Evolutionary conservation across 2,888 invertebrate genomes (phyloP).

Genomic region (Cheilosia impressa): DNA sequence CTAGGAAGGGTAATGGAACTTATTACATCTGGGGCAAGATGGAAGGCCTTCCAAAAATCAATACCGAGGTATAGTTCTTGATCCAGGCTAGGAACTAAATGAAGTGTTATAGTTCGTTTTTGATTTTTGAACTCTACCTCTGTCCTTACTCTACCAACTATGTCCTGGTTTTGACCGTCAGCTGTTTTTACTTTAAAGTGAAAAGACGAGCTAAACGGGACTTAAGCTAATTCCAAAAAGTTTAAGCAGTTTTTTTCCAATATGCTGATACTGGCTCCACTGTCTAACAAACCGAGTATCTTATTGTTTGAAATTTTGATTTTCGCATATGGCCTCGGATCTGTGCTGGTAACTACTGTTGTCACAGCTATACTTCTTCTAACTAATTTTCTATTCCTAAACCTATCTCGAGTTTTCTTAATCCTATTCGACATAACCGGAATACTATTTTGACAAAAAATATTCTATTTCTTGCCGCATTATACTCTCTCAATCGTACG

Average conservation of each 20-base stretch:
- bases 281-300: constrained; percentile 18
- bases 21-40: constrained; percentile 31
- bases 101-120: no score
- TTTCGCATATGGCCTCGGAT: background rate
- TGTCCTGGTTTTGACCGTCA: no score
- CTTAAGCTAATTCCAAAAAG: background rate
- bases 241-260: constrained; percentile 19
- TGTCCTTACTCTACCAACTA: no score
- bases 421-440: background rate
- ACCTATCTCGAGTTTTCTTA: background rate
- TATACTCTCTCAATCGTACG: background rate
- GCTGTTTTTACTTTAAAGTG: constrained; percentile 36
- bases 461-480: background rate
- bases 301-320: background rate
- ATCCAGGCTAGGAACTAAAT: constrained; percentile 24
- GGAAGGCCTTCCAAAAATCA: constrained; percentile 13
- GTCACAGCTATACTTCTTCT: background rate
- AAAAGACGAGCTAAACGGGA: background rate
- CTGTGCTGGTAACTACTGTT: background rate
- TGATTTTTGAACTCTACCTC: no score
- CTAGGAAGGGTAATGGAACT: background rate
- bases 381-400: background rate
- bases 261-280: constrained; percentile 22
- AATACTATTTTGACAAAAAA: background rate
- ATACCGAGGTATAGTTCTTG: constrained; percentile 32